Percentiles rank a stretch among this genome's conserved stretches.
These are phyloP conservation scores for Bothrops jararaca DNA, from an alignment of 2,113 vertebrate species.

Conservation along the genomic window DNA sequence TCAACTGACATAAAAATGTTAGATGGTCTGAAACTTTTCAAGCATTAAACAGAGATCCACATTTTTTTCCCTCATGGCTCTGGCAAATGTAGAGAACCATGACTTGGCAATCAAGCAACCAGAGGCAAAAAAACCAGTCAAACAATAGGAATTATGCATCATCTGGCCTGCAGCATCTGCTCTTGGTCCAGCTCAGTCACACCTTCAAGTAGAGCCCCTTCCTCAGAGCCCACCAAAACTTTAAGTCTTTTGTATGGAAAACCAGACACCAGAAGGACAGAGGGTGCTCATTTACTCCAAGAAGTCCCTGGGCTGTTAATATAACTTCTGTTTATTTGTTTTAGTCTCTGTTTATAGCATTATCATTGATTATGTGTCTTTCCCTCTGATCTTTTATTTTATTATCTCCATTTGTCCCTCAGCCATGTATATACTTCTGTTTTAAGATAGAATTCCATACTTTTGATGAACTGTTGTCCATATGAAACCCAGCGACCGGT, in stretches of 20 bases:
- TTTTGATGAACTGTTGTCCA: neutral
- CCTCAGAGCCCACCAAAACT: neutral
- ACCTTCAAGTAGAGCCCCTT: neutral
- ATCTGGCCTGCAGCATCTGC: neutral
- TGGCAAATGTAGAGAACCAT: neutral
- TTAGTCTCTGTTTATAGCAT: neutral
- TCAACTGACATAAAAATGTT: neutral
- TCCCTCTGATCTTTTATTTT: neutral
- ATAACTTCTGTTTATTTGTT: too few relatives aligned
- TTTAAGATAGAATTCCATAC: neutral
- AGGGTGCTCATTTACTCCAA: neutral
- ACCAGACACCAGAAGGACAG: neutral
- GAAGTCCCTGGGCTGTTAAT: neutral
- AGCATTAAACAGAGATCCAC: neutral
- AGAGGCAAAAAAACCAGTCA: neutral
- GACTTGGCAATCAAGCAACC: neutral
- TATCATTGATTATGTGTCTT: neutral
- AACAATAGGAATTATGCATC: neutral
- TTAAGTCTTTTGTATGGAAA: neutral
- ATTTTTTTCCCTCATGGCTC: neutral
- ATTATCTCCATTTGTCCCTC: neutral
- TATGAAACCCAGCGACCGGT: too few relatives aligned
- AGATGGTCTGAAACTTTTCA: neutral
- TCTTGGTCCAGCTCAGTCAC: neutral
- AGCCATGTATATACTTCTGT: neutral